Evolutionary conservation across 2,888 invertebrate species (phyloP).

Genomic region (Amblyjoppa fuscipennis): DNA sequence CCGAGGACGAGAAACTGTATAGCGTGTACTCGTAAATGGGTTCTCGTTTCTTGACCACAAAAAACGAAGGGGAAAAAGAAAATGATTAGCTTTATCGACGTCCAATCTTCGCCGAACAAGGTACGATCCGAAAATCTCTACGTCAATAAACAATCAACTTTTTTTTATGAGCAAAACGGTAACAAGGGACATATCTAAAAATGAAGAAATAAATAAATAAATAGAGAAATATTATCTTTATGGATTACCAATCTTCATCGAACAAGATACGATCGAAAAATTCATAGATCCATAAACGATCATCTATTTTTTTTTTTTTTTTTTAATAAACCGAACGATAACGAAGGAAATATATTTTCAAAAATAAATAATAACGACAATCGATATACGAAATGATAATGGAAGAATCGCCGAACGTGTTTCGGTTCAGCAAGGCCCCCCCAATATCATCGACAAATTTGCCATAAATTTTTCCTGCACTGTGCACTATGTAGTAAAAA

Average conservation of each 20-base stretch:
- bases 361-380: neutral
- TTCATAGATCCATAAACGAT: neutral
- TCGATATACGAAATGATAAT: neutral
- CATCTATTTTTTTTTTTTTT: neutral
- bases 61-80: slow-evolving; percentile 5
- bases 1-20: slow-evolving; percentile 36
- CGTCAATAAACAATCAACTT: no score
- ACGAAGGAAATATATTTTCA: neutral
- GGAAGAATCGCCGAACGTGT: slow-evolving; percentile 20
- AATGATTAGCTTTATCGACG: slow-evolving; percentile 44
- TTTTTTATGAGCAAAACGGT: no score
- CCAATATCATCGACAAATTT: slow-evolving; percentile 37
- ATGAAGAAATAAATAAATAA: slow-evolving; percentile 2
- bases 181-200: neutral
- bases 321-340: neutral
- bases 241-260: slow-evolving; percentile 51
- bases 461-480: slow-evolving; percentile 12
- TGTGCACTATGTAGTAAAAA: neutral
- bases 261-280: slow-evolving; percentile 8
- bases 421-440: slow-evolving; percentile 29
- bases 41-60: slow-evolving; percentile 25
- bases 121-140: no score
- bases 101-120: no score
- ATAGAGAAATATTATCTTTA: slow-evolving; percentile 34
- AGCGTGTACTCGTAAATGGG: slow-evolving; percentile 11